phyloP scores from a whole-genome alignment of 1,140 invertebrate genomes.

The Neodiprion pinetum region DNA sequence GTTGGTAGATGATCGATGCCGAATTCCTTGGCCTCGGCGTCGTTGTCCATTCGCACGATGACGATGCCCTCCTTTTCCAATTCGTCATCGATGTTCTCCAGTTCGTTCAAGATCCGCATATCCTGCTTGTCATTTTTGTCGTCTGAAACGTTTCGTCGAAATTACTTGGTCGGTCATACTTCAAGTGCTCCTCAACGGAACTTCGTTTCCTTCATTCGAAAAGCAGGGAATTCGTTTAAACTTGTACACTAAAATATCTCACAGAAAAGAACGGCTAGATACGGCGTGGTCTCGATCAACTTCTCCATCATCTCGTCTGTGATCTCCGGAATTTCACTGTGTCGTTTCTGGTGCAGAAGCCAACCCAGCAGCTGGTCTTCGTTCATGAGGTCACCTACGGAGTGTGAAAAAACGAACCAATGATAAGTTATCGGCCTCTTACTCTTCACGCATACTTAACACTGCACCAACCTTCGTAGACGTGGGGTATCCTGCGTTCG shows the following conservation, averaged over 20 bases:
- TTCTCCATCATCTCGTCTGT: slow-evolving; percentile 95
- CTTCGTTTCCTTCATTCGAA: slow-evolving; percentile 28
- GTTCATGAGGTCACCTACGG: slow-evolving; percentile 82
- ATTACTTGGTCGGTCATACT: neutral
- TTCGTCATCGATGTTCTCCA: slow-evolving; percentile 94
- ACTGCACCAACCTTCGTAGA: slow-evolving; percentile 79
- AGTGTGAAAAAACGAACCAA: slow-evolving; percentile 18
- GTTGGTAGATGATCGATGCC: slow-evolving; percentile 90
- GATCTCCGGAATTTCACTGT: slow-evolving; percentile 90
- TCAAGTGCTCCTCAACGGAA: neutral
- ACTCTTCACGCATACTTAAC: neutral
- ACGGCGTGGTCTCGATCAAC: slow-evolving; percentile 80
- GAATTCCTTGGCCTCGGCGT: slow-evolving; percentile 87
- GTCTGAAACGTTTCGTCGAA: slow-evolving; percentile 64
- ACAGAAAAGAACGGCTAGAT: slow-evolving; percentile 88
- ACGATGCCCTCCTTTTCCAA: slow-evolving; percentile 88
- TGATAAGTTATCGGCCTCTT: neutral
- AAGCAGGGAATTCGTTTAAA: neutral
- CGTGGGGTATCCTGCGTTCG: slow-evolving; percentile 85
- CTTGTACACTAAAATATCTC: slow-evolving; percentile 54
- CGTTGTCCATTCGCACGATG: slow-evolving; percentile 88
- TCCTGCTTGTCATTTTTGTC: slow-evolving; percentile 91
- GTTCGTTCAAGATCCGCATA: slow-evolving; percentile 84
- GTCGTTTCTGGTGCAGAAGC: slow-evolving; percentile 87
- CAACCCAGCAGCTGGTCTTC: slow-evolving; percentile 89